phyloP scores from a whole-genome alignment of 2,113 vertebrate species.

The Mastomys natalensis region DNA sequence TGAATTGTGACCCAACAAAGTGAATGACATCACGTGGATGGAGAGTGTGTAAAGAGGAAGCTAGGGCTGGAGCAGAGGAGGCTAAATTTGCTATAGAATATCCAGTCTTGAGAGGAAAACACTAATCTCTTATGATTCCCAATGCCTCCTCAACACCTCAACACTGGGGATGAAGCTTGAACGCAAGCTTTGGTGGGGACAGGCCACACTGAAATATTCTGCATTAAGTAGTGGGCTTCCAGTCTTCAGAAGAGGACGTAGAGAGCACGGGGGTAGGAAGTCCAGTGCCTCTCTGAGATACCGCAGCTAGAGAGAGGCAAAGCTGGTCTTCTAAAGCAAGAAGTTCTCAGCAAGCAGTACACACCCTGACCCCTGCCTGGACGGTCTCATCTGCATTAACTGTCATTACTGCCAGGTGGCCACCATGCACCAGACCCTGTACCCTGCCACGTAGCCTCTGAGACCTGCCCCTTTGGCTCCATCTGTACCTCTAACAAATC shows the following conservation, averaged over 20 bases:
- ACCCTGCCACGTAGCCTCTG: not conserved
- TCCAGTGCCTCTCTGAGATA: not conserved
- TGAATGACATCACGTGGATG: not conserved
- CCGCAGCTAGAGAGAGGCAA: not conserved
- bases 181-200: not conserved
- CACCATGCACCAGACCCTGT: not conserved
- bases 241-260: not conserved
- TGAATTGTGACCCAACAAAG: not conserved
- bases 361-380: not conserved
- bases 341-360: not conserved
- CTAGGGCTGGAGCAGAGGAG: not conserved
- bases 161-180: not conserved
- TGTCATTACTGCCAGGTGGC: not conserved
- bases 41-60: not conserved
- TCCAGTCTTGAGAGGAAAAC: not conserved
- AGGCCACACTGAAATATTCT: not conserved
- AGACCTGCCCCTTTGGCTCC: not conserved
- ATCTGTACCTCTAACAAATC: not conserved
- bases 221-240: not conserved
- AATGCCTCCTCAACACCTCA: not conserved
- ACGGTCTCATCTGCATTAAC: fast-evolving
- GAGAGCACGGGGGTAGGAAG: not conserved
- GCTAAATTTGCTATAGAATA: not conserved
- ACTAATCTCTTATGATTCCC: not conserved
- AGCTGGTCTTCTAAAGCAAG: not conserved